Evolutionary conservation across 2,113 vertebrate genomes (phyloP).

Genomic region (Trogon melanurus): DNA sequence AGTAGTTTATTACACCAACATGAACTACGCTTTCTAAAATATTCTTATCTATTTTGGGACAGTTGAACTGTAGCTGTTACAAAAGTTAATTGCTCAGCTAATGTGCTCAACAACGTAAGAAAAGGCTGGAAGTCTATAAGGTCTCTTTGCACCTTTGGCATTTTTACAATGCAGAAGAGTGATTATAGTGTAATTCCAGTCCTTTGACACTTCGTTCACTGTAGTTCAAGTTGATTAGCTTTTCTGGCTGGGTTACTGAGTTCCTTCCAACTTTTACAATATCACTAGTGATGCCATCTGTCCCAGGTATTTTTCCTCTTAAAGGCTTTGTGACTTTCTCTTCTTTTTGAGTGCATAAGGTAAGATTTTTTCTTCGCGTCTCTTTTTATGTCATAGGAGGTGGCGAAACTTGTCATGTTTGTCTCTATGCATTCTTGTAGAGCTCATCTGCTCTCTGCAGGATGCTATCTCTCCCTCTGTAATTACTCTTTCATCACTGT

Average conservation of each 20-base stretch:
- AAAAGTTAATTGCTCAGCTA: constrained; percentile 20
- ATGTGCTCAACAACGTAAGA: not conserved
- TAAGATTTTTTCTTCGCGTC: not conserved
- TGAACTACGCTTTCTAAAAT: not conserved
- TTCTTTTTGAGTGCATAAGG: not conserved
- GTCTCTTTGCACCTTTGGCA: not conserved
- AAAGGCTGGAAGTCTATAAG: not conserved
- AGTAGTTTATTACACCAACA: not conserved
- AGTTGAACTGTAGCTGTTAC: not conserved
- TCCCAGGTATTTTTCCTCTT: constrained; percentile 44
- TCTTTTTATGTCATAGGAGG: constrained; percentile 27
- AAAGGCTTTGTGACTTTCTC: not conserved
- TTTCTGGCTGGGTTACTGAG: constrained; percentile 20
- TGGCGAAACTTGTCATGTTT: constrained; percentile 56
- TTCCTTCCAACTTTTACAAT: constrained; percentile 46
- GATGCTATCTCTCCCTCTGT: constrained; percentile 61
- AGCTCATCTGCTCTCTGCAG: constrained; percentile 66
- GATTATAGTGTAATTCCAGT: constrained; percentile 25
- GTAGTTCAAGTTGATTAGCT: constrained; percentile 53
- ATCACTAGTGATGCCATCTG: constrained; percentile 53
- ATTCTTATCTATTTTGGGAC: not conserved
- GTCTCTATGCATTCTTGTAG: constrained; percentile 58
- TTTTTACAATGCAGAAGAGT: constrained; percentile 27
- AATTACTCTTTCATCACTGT: constrained; percentile 73
- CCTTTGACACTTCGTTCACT: constrained; percentile 23